Conservation (phyloP, 2,888 invertebrate genomes). For the Sinotaia quadrata region DNA sequence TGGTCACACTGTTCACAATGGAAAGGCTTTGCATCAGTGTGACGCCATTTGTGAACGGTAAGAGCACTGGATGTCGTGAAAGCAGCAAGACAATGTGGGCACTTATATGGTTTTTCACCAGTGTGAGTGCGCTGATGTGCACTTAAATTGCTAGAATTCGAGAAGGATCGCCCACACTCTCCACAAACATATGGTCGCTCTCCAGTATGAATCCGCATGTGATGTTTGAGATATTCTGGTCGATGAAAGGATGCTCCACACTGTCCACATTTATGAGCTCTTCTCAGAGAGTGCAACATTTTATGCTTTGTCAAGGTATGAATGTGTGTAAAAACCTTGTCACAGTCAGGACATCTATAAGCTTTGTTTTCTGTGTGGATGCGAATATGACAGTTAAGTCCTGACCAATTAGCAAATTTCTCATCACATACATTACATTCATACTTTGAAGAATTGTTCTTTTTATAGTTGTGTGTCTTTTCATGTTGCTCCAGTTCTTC, state of each 20-base stretch:
- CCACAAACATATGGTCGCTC: neutral
- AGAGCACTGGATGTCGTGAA: constrained; percentile 10
- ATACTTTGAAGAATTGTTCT: too few relatives aligned
- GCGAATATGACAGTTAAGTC: constrained; percentile 17
- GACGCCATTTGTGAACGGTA: constrained; percentile 14
- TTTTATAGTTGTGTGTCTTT: too few relatives aligned
- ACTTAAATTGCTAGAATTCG: neutral
- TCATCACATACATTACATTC: constrained; percentile 28
- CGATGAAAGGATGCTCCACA: constrained; percentile 29
- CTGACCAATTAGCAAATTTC: constrained; percentile 12
- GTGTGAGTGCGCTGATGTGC: constrained; percentile 14
- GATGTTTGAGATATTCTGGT: constrained; percentile 23
- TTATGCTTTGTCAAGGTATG: neutral
- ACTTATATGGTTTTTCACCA: constrained; percentile 14
- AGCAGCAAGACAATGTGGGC: neutral
- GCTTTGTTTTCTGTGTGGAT: constrained; percentile 1
- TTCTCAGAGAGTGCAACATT: neutral
- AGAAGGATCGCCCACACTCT: neutral
- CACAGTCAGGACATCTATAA: neutral
- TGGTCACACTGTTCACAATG: neutral
- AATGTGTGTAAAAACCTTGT: constrained; percentile 2
- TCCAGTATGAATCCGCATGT: constrained; percentile 18
- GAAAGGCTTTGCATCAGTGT: constrained; percentile 6
- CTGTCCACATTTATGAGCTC: constrained; percentile 12
- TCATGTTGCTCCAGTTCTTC: too few relatives aligned